phyloP scores from a whole-genome alignment of 2,888 invertebrate species.

The Drosophila leonis region DNA sequence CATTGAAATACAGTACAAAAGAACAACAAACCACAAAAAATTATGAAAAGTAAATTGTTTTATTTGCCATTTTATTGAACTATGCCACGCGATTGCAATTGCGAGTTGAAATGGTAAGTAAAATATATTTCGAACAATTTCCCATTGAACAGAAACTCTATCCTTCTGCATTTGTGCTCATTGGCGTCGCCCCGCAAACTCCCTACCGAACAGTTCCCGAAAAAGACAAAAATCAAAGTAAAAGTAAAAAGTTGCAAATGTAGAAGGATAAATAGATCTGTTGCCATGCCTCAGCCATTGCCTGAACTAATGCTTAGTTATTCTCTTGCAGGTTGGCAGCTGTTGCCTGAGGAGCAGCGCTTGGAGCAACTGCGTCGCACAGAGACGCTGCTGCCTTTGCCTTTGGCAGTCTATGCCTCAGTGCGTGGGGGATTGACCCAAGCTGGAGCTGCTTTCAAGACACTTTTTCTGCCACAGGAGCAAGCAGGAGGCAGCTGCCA shows the following conservation, averaged over 20 bases:
- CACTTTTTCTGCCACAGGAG: slow-evolving; percentile 46
- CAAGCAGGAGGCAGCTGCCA: slow-evolving; percentile 37
- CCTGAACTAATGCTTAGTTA: slow-evolving; percentile 53
- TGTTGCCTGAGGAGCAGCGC: slow-evolving; percentile 85
- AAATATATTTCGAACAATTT: slow-evolving; percentile 43
- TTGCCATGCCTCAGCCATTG: neutral
- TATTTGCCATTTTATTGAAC: slow-evolving; percentile 73
- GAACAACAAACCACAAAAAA: neutral
- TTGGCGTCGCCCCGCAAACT: slow-evolving; percentile 48
- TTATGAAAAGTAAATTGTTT: slow-evolving; percentile 48
- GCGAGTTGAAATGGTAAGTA: slow-evolving; percentile 70
- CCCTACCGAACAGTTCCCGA: slow-evolving; percentile 13
- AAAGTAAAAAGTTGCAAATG: slow-evolving; percentile 67
- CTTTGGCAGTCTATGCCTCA: slow-evolving; percentile 73
- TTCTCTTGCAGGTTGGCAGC: slow-evolving; percentile 77
- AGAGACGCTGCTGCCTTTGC: slow-evolving; percentile 77
- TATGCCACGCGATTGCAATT: slow-evolving; percentile 36
- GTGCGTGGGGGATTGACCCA: slow-evolving; percentile 58
- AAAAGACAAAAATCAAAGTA: neutral
- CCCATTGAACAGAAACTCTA: slow-evolving; percentile 85
- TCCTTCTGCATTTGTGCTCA: slow-evolving; percentile 87
- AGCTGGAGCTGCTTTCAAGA: slow-evolving; percentile 60
- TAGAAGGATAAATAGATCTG: slow-evolving; percentile 78
- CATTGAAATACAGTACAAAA: slow-evolving; percentile 31
- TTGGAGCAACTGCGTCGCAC: slow-evolving; percentile 61